Evolutionary conservation across 2,797 vertebrate genomes (phyloP).

Genomic region (Notolabrus celidotus): DNA sequence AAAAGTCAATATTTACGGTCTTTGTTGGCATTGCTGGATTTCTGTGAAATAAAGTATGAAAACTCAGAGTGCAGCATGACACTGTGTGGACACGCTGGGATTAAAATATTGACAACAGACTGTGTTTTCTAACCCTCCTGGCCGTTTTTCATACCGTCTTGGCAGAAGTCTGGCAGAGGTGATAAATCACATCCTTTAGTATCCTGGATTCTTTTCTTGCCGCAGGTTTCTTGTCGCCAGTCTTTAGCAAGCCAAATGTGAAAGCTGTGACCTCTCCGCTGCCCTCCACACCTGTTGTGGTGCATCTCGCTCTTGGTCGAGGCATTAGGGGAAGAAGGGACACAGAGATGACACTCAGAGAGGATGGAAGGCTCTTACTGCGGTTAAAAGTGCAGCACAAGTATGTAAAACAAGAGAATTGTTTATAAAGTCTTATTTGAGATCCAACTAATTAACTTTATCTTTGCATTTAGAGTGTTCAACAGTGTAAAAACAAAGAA

Average conservation of each 20-base stretch:
- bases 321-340: conserved; percentile 56
- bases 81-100: conserved; percentile 72
- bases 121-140: conserved; percentile 70
- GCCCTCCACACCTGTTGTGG: conserved; percentile 82
- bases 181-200: conserved; percentile 85
- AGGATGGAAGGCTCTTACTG: background rate
- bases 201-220: conserved; percentile 81
- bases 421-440: background rate
- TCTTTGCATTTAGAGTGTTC: background rate
- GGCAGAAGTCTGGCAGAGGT: conserved; percentile 80
- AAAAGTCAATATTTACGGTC: conserved; percentile 54
- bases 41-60: conserved; percentile 63
- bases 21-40: conserved; percentile 52
- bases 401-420: background rate
- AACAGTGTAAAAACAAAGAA: background rate
- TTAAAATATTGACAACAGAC: conserved; percentile 78
- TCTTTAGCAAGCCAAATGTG: conserved; percentile 87
- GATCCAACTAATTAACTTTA: no score
- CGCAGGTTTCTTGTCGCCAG: conserved; percentile 82
- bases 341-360: conserved; percentile 39
- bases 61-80: conserved; percentile 57
- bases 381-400: background rate
- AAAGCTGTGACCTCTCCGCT: conserved; percentile 78
- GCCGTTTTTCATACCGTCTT: conserved; percentile 77
- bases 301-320: conserved; percentile 67